These are phyloP conservation scores for Tokudaia tokunoshimensis DNA, from an alignment of 2,797 vertebrate genomes.

Conservation along the genomic window DNA sequence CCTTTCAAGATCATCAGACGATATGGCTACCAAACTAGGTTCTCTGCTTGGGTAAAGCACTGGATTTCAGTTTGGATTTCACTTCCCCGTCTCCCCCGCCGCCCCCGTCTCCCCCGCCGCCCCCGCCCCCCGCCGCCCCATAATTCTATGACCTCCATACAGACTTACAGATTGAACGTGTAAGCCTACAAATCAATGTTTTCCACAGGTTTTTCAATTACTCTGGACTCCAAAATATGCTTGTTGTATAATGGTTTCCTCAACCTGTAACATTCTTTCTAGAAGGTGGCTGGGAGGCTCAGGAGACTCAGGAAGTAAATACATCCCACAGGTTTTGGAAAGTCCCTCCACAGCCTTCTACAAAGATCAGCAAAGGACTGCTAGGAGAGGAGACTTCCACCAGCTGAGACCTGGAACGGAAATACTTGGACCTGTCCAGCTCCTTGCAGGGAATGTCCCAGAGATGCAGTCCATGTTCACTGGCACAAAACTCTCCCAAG, in stretches of 20 bases:
- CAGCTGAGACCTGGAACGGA: neutral
- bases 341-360: neutral
- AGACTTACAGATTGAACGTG: neutral
- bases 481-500: neutral
- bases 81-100: rapidly evolving
- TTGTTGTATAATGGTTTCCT: neutral
- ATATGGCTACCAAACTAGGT: neutral
- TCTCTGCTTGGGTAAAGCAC: neutral
- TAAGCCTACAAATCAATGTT: neutral
- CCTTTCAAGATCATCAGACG: neutral
- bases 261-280: neutral
- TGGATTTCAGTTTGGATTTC: neutral
- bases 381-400: neutral
- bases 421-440: neutral
- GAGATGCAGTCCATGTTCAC: neutral
- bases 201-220: neutral
- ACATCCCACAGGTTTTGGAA: neutral
- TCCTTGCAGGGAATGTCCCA: neutral
- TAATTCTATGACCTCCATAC: neutral
- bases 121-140: rapidly evolving
- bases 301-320: neutral
- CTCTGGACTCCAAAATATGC: neutral
- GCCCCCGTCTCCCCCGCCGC: rapidly evolving
- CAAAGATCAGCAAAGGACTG: too few species aligned
- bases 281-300: neutral